Evolutionary conservation across 2,888 invertebrate species (phyloP).

Genomic region (Maniola hyperantus): DNA sequence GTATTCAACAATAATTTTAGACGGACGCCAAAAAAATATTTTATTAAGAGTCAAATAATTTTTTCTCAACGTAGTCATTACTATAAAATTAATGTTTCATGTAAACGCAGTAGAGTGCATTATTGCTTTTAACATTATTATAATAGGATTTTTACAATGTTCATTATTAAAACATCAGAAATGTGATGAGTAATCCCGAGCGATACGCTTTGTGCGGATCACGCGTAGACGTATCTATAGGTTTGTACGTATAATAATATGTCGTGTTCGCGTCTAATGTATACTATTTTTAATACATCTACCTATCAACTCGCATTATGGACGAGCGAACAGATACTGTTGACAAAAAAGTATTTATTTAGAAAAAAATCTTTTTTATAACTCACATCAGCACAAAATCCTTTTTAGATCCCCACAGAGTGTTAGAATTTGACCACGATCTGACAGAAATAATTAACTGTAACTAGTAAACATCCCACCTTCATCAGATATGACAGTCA

Average conservation of each 20-base stretch:
- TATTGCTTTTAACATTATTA: slow-evolving; percentile 37
- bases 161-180: slow-evolving; percentile 41
- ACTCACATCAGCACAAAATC: background rate
- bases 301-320: slow-evolving; percentile 83
- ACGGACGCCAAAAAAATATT: too few relatives aligned
- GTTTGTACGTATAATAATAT: slow-evolving; percentile 57
- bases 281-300: slow-evolving; percentile 83
- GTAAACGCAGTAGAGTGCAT: slow-evolving; percentile 11
- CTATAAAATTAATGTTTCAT: background rate
- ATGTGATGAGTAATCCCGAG: slow-evolving; percentile 56
- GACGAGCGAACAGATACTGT: slow-evolving; percentile 72
- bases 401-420: too few relatives aligned
- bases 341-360: slow-evolving; percentile 48
- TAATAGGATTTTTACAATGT: slow-evolving; percentile 35
- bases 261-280: slow-evolving; percentile 78
- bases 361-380: background rate
- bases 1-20: background rate
- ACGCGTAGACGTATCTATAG: slow-evolving; percentile 38
- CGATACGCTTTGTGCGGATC: slow-evolving; percentile 53
- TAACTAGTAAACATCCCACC: too few relatives aligned
- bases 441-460: too few relatives aligned
- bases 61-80: background rate
- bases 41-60: background rate
- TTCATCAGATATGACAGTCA: too few relatives aligned
- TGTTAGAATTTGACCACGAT: background rate